Evolutionary conservation across 2,888 invertebrate species (phyloP).

Genomic region (Andrena trimmerana): DNA sequence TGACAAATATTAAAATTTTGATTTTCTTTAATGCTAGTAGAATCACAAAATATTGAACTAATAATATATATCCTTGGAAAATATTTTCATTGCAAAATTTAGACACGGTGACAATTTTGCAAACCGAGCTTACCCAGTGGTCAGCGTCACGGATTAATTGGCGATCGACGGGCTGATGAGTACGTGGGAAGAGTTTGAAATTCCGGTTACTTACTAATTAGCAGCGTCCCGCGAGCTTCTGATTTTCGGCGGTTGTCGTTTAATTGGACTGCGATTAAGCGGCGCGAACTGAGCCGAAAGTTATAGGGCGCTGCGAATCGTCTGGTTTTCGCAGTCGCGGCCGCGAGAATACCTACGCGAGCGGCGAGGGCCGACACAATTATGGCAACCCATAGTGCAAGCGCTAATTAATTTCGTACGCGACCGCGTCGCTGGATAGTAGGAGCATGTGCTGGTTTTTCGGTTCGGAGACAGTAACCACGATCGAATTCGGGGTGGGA

Average conservation of each 20-base stretch:
- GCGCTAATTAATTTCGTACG: slow-evolving; percentile 71
- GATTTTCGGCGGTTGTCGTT: slow-evolving; percentile 28
- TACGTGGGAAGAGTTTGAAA: background rate
- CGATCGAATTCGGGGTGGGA: too few species aligned
- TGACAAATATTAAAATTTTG: too few species aligned
- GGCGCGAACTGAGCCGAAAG: slow-evolving; percentile 8
- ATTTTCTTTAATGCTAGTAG: too few species aligned
- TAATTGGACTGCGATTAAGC: slow-evolving; percentile 42
- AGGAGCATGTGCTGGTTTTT: too few species aligned
- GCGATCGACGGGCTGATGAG: background rate
- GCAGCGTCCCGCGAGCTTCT: slow-evolving; percentile 7
- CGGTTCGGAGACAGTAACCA: too few species aligned
- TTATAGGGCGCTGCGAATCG: background rate
- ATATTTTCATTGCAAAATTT: too few species aligned
- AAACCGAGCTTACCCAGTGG: background rate
- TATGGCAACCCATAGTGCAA: background rate
- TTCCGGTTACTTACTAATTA: slow-evolving; percentile 32
- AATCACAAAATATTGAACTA: too few species aligned
- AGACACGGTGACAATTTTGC: too few species aligned
- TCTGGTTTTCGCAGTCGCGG: background rate
- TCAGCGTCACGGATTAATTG: background rate
- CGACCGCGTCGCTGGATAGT: slow-evolving; percentile 53
- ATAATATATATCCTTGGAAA: too few species aligned
- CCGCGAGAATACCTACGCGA: background rate
- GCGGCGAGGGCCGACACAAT: too few species aligned